A percentile compares a stretch with the other conserved stretches of the same genome.
Evolutionary conservation across 30 jellyfish, hydroid and myxozoan genomes (phyloP).

Genomic region (Aurelia aurita complex sp. Pacific): DNA sequence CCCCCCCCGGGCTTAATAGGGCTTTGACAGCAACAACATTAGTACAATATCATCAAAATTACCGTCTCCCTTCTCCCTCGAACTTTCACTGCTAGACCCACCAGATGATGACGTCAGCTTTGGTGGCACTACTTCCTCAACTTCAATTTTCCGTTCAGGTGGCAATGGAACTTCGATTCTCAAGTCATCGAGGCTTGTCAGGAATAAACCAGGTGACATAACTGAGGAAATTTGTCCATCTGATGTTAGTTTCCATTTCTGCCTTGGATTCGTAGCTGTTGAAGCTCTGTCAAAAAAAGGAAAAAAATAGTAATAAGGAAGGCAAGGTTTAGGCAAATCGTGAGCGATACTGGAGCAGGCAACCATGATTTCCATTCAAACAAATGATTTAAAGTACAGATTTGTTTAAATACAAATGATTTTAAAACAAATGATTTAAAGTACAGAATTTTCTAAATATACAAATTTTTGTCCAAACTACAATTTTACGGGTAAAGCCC

Average conservation of each 20-base stretch:
- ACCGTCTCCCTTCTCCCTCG: background rate
- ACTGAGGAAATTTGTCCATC: constrained; percentile 75
- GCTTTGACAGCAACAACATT: too few species aligned
- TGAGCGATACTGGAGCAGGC: too few species aligned
- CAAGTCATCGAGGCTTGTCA: constrained; percentile 28
- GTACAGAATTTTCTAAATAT: too few species aligned
- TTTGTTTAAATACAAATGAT: too few species aligned
- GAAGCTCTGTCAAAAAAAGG: background rate
- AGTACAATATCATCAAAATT: background rate
- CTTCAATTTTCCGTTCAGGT: background rate
- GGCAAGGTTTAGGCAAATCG: background rate
- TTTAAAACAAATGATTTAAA: too few species aligned
- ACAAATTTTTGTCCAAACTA: too few species aligned
- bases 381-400: too few species aligned
- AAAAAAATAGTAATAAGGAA: background rate
- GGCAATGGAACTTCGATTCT: constrained; percentile 12
- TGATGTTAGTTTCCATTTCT: constrained; percentile 77
- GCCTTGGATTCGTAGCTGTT: background rate
- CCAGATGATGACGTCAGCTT: constrained; percentile 6
- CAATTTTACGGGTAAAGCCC: too few species aligned
- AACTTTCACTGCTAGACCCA: constrained; percentile 17
- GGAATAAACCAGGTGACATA: constrained; percentile 12
- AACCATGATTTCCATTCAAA: too few species aligned
- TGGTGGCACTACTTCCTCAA: background rate
- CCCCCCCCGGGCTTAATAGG: too few species aligned